Base-by-base conservation (phyloP, 2,888 invertebrate genomes). In the Protodeltote pygarga region DNA sequence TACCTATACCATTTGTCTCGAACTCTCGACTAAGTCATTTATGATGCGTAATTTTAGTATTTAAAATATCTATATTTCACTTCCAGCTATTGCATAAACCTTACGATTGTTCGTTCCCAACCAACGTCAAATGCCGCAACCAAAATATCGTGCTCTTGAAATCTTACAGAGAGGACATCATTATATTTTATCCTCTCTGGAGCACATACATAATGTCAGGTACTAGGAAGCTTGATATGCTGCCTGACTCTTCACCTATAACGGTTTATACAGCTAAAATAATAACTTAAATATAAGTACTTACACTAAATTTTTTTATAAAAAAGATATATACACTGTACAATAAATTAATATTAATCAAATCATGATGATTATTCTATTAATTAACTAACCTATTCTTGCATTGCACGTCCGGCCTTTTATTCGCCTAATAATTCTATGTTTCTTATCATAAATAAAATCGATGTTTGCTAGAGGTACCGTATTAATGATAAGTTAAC, bases 341-440 rank as follows among this genome's bases (percentile, higher is more conserved):
- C 64, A 27, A 47, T 41, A 39, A 57, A 66, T 48, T 48, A 64
- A 44, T 49, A 48, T 50, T 34, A n/a, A 38, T 33, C 42, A 48
- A 40, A 50, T 50, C 14, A 21, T 37, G 10, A 16, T 9, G 25
- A 27, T 37, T 13, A 14, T 1, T 14, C 13, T 27, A 32, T 31
- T 33, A 8, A 25, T 15, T 20, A 25, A 38, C 19, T 80, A 81
- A 37, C 50, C 80, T 89, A 88, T 78, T 83, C 83, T 91, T 91
- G 88, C 85, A 91, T 91, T 91, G 91, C 91, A 91, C 91, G 70
- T 81, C 91, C 91, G 91, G 91, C 91, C 91, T 77, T 78, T 9
- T 44, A 27, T 40, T 54, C 34, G 27, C 37, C 45, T 61, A 65
- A 60, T 23, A 57, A 65, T 54, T 38, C 34, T 57, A 51, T 35